A percentile compares a stretch with the other conserved stretches of the same genome.
phyloP scores from a whole-genome alignment of 2,888 invertebrate species.

The Agriopis leucophaearia region DNA sequence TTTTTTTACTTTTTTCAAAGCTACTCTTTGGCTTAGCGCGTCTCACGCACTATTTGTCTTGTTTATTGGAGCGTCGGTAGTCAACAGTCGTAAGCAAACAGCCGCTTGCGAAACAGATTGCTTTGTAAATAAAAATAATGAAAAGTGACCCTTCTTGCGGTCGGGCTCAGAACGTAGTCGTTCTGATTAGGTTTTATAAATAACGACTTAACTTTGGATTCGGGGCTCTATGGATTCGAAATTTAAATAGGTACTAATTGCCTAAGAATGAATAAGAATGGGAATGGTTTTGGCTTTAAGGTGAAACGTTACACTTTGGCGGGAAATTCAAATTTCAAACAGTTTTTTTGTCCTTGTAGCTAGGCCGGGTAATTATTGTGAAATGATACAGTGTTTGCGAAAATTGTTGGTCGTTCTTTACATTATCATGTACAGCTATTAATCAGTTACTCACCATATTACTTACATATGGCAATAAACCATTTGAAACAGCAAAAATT shows the following conservation, averaged over 20 bases:
- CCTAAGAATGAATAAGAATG: too few relatives aligned
- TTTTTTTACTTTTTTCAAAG: slow-evolving; percentile 3
- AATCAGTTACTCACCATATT: too few relatives aligned
- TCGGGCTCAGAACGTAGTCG: slow-evolving; percentile 4
- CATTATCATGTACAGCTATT: too few relatives aligned
- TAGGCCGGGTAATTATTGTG: too few relatives aligned
- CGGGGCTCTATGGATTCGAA: not conserved
- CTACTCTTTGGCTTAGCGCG: not conserved
- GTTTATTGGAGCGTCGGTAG: slow-evolving; percentile 54
- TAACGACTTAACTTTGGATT: slow-evolving; percentile 7
- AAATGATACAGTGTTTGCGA: too few relatives aligned
- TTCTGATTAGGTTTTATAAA: slow-evolving; percentile 23
- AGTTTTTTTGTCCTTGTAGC: too few relatives aligned
- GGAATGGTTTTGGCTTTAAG: not conserved
- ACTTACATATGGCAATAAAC: too few relatives aligned
- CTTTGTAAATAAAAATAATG: slow-evolving; percentile 76
- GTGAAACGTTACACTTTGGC: too few relatives aligned
- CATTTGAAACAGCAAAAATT: too few relatives aligned
- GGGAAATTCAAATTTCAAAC: too few relatives aligned
- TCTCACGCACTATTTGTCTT: slow-evolving; percentile 58
- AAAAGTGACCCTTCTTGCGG: slow-evolving; percentile 56
- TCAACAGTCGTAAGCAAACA: slow-evolving; percentile 50
- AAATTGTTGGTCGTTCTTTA: too few relatives aligned
- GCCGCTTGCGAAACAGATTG: slow-evolving; percentile 62
- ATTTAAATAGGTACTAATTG: too few relatives aligned